These are phyloP conservation scores for Platorchestia sp. DNA, from an alignment of 1,140 invertebrate species.

Conservation along the genomic window DNA sequence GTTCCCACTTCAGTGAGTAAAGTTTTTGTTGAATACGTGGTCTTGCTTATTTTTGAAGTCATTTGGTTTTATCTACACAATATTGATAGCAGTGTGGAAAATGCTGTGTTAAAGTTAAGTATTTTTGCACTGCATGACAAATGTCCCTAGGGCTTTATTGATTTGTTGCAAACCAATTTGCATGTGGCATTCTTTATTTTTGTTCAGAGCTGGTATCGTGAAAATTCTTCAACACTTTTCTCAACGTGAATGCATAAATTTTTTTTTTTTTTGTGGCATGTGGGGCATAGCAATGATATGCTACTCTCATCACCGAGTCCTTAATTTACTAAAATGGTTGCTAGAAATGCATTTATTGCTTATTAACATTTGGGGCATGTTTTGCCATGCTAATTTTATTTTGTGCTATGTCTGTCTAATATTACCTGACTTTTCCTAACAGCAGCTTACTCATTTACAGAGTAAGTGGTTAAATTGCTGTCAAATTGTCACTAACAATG, in stretches of 20 bases:
- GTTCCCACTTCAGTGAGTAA: slow-evolving; percentile 34
- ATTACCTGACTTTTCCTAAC: no score
- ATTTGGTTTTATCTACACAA: neutral
- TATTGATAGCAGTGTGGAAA: no score
- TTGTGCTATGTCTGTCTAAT: no score
- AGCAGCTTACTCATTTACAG: no score
- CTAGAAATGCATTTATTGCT: neutral
- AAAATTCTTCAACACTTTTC: neutral
- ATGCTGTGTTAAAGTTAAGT: neutral
- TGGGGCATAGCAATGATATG: no score
- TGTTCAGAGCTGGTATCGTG: neutral
- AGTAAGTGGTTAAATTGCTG: no score
- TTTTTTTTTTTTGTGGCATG: no score
- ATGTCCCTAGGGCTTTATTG: neutral
- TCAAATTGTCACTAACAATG: no score
- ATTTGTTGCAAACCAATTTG: neutral
- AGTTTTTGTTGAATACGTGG: neutral
- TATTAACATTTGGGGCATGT: neutral
- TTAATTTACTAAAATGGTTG: neutral
- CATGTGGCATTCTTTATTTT: neutral
- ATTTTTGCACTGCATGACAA: neutral
- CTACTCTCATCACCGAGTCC: neutral
- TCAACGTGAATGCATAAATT: neutral
- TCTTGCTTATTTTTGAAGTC: neutral
- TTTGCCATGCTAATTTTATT: no score